phyloP scores from a whole-genome alignment of 2,797 vertebrate genomes.

The Sebastiscus tertius region DNA sequence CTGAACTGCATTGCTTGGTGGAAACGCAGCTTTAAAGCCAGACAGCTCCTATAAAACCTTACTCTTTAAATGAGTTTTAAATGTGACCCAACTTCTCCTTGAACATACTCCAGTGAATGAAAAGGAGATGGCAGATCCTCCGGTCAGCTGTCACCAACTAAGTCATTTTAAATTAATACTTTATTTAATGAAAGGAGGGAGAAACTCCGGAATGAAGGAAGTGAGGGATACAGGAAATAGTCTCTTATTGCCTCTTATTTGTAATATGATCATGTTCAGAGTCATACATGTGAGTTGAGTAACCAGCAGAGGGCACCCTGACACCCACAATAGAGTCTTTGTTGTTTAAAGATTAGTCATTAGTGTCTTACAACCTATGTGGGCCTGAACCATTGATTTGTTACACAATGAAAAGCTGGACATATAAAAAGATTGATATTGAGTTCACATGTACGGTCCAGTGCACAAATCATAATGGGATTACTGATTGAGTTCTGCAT shows the following conservation, averaged over 20 bases:
- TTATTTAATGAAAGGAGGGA: constrained; percentile 12
- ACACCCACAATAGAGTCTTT: constrained; percentile 15
- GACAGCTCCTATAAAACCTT: neutral
- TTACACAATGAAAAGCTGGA: constrained; percentile 29
- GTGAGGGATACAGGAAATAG: neutral
- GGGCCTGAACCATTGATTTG: constrained; percentile 25
- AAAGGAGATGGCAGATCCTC: constrained; percentile 55
- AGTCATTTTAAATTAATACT: constrained; percentile 37
- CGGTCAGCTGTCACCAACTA: constrained; percentile 41
- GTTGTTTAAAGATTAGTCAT: constrained; percentile 31
- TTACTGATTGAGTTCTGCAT: constrained; percentile 21
- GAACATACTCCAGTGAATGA: constrained; percentile 46
- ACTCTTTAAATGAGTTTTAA: neutral
- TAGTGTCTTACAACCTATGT: neutral
- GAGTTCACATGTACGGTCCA: constrained; percentile 17
- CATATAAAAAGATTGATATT: constrained; percentile 10
- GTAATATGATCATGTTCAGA: neutral
- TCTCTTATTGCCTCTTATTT: neutral
- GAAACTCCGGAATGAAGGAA: neutral
- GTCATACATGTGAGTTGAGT: neutral
- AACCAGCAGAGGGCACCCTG: constrained; percentile 74
- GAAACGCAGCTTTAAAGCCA: constrained; percentile 1
- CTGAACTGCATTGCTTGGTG: neutral
- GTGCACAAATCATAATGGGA: constrained; percentile 26
- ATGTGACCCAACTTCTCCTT: constrained; percentile 13